Evolutionary conservation across 2,888 invertebrate species (phyloP), one percentile per base, ranked within the genome.

Genomic region (Idaea dimidiata): DNA sequence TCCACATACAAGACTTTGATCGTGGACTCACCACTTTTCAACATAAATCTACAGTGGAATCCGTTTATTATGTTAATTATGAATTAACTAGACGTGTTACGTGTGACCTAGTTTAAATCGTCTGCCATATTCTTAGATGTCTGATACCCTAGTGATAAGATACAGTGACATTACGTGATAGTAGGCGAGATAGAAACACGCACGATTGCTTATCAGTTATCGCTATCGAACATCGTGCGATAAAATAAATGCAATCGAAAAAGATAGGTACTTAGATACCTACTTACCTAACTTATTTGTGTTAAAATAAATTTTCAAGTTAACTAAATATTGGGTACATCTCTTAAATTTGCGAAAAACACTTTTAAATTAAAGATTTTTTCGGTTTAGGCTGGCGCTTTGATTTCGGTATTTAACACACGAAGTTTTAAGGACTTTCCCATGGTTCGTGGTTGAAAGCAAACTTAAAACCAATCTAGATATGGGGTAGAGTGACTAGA

Each of bases 71-170:
- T 43, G 16, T 16, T 10, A 16, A 16, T 59, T 43, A 16, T 7
- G 16, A 57, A 57, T 43, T 24, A 57, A 32, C 8, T 57, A 63
- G 54, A 54, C 33, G 43, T 62, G 65, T 59, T 53, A 54, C 59
- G 18, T 58, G 54, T 65, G 59, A 62, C 65, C 60, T 60, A 65
- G 57, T 65, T 65, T 59, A 54, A 59, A 54, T 59, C 55, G 59
- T 65, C 62, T 58, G 60, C 43, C 53, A n/a, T 57, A 60, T 43
- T 43, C 43, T 43, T 43, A 43, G 43, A 43, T 43, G 14, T 43
- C 43, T 43, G 43, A 43, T 43, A 31, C 5, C 16, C 5, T 14
- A 43, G 10, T 53, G 60, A 63, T 62, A 62, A 66, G 62, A 58
- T 63, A 61, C 31, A 17, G 16, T 61, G 59, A 65, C 59, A 59